Evolutionary conservation across 2,888 invertebrate species (phyloP), one percentile per base, ranked within the genome.

Genomic region (Leptopterna dolabrata): DNA sequence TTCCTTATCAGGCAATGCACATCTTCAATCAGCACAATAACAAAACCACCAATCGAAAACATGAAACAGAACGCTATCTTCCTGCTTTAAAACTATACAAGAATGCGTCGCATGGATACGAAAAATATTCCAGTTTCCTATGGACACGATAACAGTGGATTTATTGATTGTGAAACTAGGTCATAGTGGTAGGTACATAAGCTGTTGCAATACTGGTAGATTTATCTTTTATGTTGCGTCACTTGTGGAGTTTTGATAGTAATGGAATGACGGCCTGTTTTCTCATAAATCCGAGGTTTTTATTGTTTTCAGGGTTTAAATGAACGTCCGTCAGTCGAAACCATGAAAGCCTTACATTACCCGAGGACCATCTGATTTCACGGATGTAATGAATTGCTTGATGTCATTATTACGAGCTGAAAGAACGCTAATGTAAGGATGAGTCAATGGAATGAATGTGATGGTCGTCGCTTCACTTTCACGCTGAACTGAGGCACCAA

Each of bases 401-500:
- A 63, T 63, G 63, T 63, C 63, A 24, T 63, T 63, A 63, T 63
- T 63, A 63, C 63, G 63, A 19, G 19, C 11, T 24, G 24, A 24
- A 24, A 24, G 13, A 27, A 0, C 24, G 19, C 24, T 63, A 24
- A 63, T 63, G 63, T 63, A 7, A 4, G 63, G 63, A 63, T 63
- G 63, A 63, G 63, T 63, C 63, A 63, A 24, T 63, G 63, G 63
- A 24, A 63, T 63, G 63, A 19, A 63, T 11, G 63, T 63, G 63
- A 24, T 24, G 63, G 47, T 13, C 47, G 24, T 78, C 78, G 78
- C 45, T 78, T 78, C 78, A 78, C 78, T 78, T 78, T 78, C 78
- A 78, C 78, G 45, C 78, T 45, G 78, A 78, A 78, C 78, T 78
- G 19, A 78, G 27, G 78, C 41, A 47, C 78, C 78, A 78, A 78